Evolutionary conservation across 2,888 invertebrate genomes (phyloP).

Genomic region (Xylocampa areola): DNA sequence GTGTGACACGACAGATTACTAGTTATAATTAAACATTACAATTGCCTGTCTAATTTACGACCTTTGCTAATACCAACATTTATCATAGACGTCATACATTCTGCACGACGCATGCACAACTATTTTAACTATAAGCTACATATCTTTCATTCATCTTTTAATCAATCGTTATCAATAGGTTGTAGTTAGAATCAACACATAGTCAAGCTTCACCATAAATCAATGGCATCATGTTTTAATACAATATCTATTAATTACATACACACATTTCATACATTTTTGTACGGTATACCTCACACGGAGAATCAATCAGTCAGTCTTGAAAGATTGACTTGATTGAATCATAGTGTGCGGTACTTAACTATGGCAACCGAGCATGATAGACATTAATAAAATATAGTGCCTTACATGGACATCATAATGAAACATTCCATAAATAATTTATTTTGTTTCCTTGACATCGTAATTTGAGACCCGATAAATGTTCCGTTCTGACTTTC

Average conservation of each 20-base stretch:
- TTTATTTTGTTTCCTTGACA: conserved; percentile 71
- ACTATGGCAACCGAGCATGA: conserved; percentile 5
- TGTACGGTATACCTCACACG: conserved; percentile 43
- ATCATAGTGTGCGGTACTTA: conserved; percentile 38
- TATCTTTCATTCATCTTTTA: conserved; percentile 27
- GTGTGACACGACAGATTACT: conserved; percentile 73
- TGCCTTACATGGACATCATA: conserved; percentile 52
- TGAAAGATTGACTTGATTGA: conserved; percentile 25
- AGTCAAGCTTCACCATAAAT: conserved; percentile 45
- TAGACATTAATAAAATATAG: conserved; percentile 24
- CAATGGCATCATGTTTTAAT: conserved; percentile 45
- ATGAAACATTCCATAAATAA: conserved; percentile 66
- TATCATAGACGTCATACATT: conserved; percentile 50
- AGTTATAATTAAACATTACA: conserved; percentile 72
- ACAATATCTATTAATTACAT: conserved; percentile 29
- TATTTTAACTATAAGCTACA: conserved; percentile 35
- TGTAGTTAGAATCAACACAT: conserved; percentile 31
- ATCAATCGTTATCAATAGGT: conserved; percentile 40
- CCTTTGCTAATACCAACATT: conserved; percentile 63
- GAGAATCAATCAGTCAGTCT: conserved; percentile 41
- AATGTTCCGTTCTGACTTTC: conserved; percentile 62
- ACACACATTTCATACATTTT: conserved; percentile 39
- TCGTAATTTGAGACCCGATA: conserved; percentile 72
- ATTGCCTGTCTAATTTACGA: conserved; percentile 71
- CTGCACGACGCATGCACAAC: conserved; percentile 13